phyloP scores from a whole-genome alignment of 1,140 invertebrate species.

The Plodia interpunctella region DNA sequence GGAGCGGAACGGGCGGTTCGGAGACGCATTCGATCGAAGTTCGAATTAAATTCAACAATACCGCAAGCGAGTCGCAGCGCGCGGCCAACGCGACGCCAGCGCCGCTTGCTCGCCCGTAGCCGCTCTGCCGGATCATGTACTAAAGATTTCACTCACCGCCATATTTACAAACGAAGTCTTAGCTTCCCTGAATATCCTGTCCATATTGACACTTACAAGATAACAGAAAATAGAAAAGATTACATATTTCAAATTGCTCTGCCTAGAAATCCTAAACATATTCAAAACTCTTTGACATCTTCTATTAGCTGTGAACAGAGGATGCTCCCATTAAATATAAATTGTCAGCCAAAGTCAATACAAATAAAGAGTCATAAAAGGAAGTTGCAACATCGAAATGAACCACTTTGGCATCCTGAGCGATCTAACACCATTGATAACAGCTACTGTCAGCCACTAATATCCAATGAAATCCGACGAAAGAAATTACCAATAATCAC shows the following conservation, averaged over 20 bases:
- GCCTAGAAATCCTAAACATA: constrained; percentile 14
- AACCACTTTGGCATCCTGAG: constrained; percentile 2
- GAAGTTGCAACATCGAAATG: constrained; percentile 13
- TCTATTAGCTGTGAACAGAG: constrained; percentile 15
- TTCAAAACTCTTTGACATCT: constrained; percentile 5
- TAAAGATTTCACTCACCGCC: constrained; percentile 27
- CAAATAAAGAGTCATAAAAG: constrained; percentile 12
- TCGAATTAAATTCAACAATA: constrained; percentile 2
- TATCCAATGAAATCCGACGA: constrained; percentile 15
- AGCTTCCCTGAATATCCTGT: constrained; percentile 43
- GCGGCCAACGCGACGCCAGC: constrained; percentile 31
- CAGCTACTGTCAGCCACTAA: background rate
- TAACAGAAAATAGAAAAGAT: constrained; percentile 39
- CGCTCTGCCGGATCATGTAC: constrained; percentile 36
- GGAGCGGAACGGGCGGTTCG: constrained; percentile 26
- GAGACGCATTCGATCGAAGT: constrained; percentile 16
- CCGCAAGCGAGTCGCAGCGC: constrained; percentile 19
- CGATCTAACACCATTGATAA: constrained; percentile 13
- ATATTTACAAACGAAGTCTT: constrained; percentile 35
- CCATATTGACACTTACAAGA: constrained; percentile 40
- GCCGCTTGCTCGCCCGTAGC: constrained; percentile 37
- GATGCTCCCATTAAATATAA: background rate
- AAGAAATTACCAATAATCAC: constrained; percentile 25
- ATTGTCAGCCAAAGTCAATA: background rate
- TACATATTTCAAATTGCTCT: constrained; percentile 38